phyloP scores from a whole-genome alignment of 2,797 vertebrate species.

The Enteromius trimaculatus region DNA sequence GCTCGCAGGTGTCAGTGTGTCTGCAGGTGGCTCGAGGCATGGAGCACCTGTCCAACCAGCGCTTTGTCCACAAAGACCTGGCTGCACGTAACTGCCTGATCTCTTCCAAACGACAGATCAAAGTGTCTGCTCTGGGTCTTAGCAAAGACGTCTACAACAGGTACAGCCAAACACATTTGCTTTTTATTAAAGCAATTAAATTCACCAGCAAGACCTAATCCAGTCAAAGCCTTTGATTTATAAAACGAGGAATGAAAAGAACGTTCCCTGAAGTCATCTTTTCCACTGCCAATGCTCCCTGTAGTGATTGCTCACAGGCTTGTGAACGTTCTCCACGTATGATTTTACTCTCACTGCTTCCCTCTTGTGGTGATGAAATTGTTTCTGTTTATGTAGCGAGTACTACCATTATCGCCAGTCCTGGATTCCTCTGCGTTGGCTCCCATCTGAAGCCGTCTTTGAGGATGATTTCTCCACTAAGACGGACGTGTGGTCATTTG shows the following conservation, averaged over 20 bases:
- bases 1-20: conserved; percentile 82
- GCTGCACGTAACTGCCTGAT: conserved; percentile 86
- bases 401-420: conserved; percentile 88
- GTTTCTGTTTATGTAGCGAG: conserved; percentile 71
- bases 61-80: conserved; percentile 85
- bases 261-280: not conserved
- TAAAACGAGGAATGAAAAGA: not conserved
- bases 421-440: conserved; percentile 88
- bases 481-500: conserved; percentile 87
- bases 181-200: not conserved
- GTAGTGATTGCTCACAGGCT: no score
- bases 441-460: conserved; percentile 83
- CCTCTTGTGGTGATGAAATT: conserved; percentile 11
- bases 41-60: conserved; percentile 86
- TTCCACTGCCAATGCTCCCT: not conserved
- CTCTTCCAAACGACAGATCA: conserved; percentile 82
- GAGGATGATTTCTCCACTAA: conserved; percentile 89
- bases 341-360: not conserved
- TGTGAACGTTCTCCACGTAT: not conserved
- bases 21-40: conserved; percentile 85
- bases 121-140: conserved; percentile 83
- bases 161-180: conserved; percentile 62
- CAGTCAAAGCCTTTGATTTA: not conserved
- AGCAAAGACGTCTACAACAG: conserved; percentile 89
- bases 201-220: not conserved